phyloP scores from a whole-genome alignment of 2,888 invertebrate species.

The Epirrhoe tristata region DNA sequence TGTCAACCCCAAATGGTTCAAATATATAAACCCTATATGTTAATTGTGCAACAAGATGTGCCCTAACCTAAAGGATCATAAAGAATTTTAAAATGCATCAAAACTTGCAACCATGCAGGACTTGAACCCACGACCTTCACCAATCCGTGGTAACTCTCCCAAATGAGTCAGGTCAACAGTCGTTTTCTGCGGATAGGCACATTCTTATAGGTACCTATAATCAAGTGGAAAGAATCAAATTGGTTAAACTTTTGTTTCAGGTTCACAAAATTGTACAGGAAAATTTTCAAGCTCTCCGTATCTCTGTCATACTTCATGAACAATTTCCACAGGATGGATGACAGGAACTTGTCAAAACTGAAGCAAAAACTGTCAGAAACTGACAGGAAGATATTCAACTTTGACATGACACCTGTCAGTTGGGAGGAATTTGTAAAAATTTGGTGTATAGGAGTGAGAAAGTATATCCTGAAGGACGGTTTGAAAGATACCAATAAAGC shows the following conservation, averaged over 20 bases:
- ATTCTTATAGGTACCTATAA: too few species aligned
- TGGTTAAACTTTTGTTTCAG: constrained; percentile 35
- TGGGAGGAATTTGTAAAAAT: constrained; percentile 39
- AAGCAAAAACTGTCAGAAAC: constrained; percentile 34
- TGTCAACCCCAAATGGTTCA: too few species aligned
- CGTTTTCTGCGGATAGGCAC: too few species aligned
- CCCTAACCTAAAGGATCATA: too few species aligned
- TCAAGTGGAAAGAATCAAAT: too few species aligned
- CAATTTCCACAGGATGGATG: constrained; percentile 48
- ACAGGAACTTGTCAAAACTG: constrained; percentile 40
- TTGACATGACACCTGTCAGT: constrained; percentile 40
- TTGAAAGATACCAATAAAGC: constrained; percentile 39
- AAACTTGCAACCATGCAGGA: too few species aligned
- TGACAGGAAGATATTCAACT: constrained; percentile 48
- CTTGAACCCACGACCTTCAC: too few species aligned
- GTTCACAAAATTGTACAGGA: constrained; percentile 49
- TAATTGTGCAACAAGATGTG: too few species aligned
- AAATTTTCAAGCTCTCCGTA: constrained; percentile 38
- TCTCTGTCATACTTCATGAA: constrained; percentile 37
- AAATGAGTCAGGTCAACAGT: too few species aligned
- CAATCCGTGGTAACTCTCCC: too few species aligned
- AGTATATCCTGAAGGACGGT: constrained; percentile 44
- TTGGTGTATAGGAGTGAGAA: constrained; percentile 47
- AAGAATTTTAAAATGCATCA: too few species aligned
- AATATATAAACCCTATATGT: too few species aligned